These are phyloP conservation scores for Vicugna pacos DNA, from an alignment of 2,113 vertebrate species.

Conservation along the genomic window DNA sequence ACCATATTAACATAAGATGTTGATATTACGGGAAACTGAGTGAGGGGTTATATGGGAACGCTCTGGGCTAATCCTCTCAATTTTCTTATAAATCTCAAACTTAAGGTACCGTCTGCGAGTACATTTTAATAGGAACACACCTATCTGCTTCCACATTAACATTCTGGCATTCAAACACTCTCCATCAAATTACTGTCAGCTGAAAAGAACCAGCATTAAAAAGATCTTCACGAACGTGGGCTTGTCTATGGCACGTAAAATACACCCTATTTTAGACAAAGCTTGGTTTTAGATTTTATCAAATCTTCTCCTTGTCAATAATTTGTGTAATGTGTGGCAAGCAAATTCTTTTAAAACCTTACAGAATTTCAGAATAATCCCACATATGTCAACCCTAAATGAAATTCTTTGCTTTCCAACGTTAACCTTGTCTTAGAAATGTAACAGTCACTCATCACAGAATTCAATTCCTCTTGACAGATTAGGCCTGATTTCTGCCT, in stretches of 20 bases:
- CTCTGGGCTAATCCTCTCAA: not conserved
- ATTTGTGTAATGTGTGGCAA: not conserved
- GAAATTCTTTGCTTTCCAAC: not conserved
- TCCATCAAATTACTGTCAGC: not conserved
- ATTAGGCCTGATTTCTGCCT: not conserved
- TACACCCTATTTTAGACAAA: not conserved
- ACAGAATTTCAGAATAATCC: conserved; percentile 26
- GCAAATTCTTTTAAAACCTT: not conserved
- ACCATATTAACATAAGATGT: not conserved
- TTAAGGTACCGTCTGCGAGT: not conserved
- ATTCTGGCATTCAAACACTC: not conserved
- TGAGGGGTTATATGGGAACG: not conserved
- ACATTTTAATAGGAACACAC: not conserved
- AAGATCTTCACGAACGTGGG: not conserved
- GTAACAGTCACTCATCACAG: not conserved
- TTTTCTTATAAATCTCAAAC: conserved; percentile 20
- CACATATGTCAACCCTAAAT: not conserved
- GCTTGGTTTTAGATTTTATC: not conserved
- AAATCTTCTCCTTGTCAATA: not conserved
- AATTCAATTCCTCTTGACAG: not conserved
- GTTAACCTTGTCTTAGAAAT: conserved; percentile 22
- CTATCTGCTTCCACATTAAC: not conserved
- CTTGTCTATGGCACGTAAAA: not conserved
- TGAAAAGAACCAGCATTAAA: not conserved
- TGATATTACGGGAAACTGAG: not conserved